A percentile compares a stretch with the other conserved stretches of the same genome.
Evolutionary conservation across 2,113 vertebrate genomes (phyloP).

Genomic region (Seriola aureovittata): DNA sequence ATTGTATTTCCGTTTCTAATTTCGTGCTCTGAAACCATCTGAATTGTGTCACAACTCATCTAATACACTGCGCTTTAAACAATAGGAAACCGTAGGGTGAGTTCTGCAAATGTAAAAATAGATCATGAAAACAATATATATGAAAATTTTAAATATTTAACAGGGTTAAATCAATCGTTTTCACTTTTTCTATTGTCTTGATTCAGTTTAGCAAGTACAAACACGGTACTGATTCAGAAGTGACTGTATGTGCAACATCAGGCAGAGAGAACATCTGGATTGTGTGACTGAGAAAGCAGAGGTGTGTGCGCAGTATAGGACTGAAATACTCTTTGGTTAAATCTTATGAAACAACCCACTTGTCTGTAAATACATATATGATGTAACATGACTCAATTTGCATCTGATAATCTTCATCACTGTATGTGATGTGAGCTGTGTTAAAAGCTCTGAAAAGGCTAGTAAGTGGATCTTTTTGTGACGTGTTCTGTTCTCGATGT

Average conservation of each 20-base stretch:
- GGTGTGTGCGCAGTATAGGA: not conserved
- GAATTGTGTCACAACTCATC: constrained; percentile 6
- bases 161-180: not conserved
- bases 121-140: constrained; percentile 3
- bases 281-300: not conserved
- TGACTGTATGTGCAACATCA: constrained; percentile 4
- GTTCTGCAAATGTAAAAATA: constrained; percentile 27
- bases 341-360: constrained; percentile 10
- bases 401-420: not conserved
- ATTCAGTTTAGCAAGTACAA: constrained; percentile 21
- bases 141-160: constrained; percentile 22
- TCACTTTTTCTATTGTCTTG: not conserved
- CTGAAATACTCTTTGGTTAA: constrained; percentile 61
- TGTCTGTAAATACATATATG: constrained; percentile 17
- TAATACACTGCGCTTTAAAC: constrained; percentile 15
- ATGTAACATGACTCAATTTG: not conserved
- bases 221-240: constrained; percentile 21
- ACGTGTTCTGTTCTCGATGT: not conserved
- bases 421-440: not conserved
- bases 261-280: constrained; percentile 13
- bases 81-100: not conserved
- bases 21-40: not conserved
- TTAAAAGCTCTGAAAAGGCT: not conserved
- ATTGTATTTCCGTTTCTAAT: not conserved
- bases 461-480: not conserved